Evolutionary conservation across 2,113 vertebrate species (phyloP).

Genomic region (Otocyon megalotis): DNA sequence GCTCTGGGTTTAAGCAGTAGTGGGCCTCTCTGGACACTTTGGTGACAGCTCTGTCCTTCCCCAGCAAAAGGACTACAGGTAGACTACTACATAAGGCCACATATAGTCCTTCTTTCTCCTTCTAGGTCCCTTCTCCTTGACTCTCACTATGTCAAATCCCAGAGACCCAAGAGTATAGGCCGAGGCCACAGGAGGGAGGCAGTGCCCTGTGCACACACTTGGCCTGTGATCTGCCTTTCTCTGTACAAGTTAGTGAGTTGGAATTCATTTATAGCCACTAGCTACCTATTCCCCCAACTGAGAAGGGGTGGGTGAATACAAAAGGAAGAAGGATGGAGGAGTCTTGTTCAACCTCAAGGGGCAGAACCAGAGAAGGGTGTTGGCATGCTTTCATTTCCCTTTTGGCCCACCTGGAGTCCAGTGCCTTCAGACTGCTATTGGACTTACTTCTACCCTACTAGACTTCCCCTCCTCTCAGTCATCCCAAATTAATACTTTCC

Average conservation of each 20-base stretch:
- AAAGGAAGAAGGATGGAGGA: neutral
- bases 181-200: too few relatives aligned
- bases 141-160: neutral
- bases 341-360: neutral
- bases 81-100: neutral
- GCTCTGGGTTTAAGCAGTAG: neutral
- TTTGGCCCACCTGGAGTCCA: too few relatives aligned
- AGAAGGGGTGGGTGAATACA: neutral
- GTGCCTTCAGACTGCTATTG: neutral
- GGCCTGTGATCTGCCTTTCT: neutral
- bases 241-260: neutral
- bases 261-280: neutral
- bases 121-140: neutral
- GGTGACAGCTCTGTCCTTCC: accelerated
- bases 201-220: neutral
- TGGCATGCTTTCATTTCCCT: neutral
- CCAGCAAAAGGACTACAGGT: neutral
- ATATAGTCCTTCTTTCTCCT: neutral
- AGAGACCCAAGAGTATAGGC: neutral
- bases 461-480: neutral
- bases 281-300: neutral
- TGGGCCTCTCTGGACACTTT: neutral
- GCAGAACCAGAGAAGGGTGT: neutral
- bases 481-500: neutral
- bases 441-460: neutral